Base-by-base conservation (phyloP, 2,797 vertebrate species). In the Helicolenus hilgendorfi region DNA sequence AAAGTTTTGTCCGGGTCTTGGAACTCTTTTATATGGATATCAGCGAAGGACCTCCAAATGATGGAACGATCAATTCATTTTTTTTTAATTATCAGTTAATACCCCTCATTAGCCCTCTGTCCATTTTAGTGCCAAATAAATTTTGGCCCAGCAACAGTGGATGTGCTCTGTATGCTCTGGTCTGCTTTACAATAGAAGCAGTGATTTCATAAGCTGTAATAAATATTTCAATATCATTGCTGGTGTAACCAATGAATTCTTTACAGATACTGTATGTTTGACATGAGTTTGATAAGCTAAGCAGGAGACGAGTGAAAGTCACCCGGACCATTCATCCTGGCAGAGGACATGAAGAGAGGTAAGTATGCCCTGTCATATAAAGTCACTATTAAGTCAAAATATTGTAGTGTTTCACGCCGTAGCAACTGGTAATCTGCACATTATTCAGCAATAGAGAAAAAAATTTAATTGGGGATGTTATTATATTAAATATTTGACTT, bases 141-240 rank as follows among this genome's bases (percentile, higher is more conserved):
- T 71, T 81, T 90, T 93, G 89, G 93, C 91, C 89, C 84, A 69
- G 92, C 87, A 92, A 58, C 83, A 84, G 87, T 94, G 90, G 90
- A 93, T 94, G 94, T 95, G 91, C 92, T 95, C 88, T 95, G 92
- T 95, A 95, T 89, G 86, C 91, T 94, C 86, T 91, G 90, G 82
- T 94, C 89, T 94, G 92, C 94, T 95, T 91, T 91, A 88, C 87
- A 85, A 90, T 91, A 92, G 85, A 93, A 91, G 86, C 93, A 89
- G 92, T 94, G 87, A 89, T 95, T 95, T 95, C 92, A 94, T 93
- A 94, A 93, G 88, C 92, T 95, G 93, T 95, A 95, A 95, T 95
- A 95, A 92, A 96, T 95, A 95, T 93, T 92, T 91, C 91, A 93
- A 92, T 95, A 93, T 89, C 92, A 92, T 45, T 29, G 78, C 80